Conservation (phyloP, 2,888 invertebrate species). For the Scrobipalpa costella region DNA sequence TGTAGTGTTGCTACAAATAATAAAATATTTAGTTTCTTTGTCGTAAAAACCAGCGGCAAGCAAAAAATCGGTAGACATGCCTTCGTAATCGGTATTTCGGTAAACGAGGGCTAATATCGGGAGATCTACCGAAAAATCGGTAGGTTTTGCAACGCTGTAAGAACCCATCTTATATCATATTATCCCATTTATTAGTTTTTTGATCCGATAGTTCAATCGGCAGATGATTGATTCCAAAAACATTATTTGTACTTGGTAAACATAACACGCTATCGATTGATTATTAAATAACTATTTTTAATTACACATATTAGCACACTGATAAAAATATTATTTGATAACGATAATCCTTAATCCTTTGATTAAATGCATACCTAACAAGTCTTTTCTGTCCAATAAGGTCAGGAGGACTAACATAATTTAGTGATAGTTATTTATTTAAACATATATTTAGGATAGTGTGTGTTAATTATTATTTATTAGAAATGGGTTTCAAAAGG, state of each 20-base stretch:
- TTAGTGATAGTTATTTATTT: slow-evolving; percentile 4
- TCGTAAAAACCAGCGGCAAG: no score
- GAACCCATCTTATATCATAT: no score
- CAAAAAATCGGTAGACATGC: no score
- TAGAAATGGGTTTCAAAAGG: not conserved
- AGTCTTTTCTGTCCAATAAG: not conserved
- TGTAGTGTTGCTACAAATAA: no score
- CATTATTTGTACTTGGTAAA: not conserved
- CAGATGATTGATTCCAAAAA: no score
- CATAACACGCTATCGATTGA: not conserved
- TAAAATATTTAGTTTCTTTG: no score
- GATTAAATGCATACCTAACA: not conserved
- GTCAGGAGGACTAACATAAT: not conserved
- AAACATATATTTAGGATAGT: not conserved
- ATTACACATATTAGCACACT: not conserved
- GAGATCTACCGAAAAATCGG: no score
- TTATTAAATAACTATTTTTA: not conserved
- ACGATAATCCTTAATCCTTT: not conserved
- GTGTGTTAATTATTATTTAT: not conserved
- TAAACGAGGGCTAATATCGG: no score
- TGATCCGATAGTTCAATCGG: no score
- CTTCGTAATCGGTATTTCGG: no score
- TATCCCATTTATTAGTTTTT: no score
- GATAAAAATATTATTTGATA: not conserved
- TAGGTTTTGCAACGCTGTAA: no score